Conservation (phyloP, 1,140 invertebrate species). For the Drosophila nigromelanica region DNA sequence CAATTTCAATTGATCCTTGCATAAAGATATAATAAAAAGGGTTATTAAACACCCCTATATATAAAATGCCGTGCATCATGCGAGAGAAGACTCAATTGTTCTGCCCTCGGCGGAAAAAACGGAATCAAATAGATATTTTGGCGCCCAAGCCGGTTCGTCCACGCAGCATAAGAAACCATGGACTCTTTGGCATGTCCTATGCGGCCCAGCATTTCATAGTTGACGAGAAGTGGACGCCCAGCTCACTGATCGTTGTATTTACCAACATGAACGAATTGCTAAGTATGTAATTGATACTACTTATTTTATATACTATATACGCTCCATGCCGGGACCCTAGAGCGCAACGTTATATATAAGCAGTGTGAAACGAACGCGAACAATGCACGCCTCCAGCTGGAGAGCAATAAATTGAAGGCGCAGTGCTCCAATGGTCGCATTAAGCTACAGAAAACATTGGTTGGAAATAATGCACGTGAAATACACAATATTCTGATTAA, state of each 20-base stretch:
- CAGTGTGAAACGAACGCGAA: slow-evolving; percentile 60
- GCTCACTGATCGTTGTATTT: slow-evolving; percentile 65
- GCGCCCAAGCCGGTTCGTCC: slow-evolving; percentile 66
- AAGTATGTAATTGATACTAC: slow-evolving; percentile 39
- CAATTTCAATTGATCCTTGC: too few species aligned
- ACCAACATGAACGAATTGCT: slow-evolving; percentile 61
- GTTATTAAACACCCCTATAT: too few species aligned
- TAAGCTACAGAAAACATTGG: slow-evolving; percentile 64
- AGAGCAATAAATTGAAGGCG: slow-evolving; percentile 55
- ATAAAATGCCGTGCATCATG: too few species aligned
- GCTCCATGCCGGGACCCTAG: slow-evolving; percentile 8
- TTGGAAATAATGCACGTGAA: slow-evolving; percentile 59
- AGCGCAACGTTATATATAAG: slow-evolving; percentile 55
- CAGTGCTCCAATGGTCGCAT: slow-evolving; percentile 66
- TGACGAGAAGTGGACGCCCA: slow-evolving; percentile 68
- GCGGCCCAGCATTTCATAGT: slow-evolving; percentile 66
- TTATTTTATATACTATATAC: too few species aligned
- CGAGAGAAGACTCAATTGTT: too few species aligned
- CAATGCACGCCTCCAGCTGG: slow-evolving; percentile 34
- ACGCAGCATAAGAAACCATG: slow-evolving; percentile 58
- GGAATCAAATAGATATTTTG: background rate
- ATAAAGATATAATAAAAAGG: too few species aligned
- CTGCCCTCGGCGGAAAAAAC: too few species aligned
- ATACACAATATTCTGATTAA: slow-evolving; percentile 71
- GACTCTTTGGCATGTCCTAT: slow-evolving; percentile 66